These are phyloP conservation scores for Cephus spinipes DNA, from an alignment of 2,888 invertebrate species.

Conservation along the genomic window DNA sequence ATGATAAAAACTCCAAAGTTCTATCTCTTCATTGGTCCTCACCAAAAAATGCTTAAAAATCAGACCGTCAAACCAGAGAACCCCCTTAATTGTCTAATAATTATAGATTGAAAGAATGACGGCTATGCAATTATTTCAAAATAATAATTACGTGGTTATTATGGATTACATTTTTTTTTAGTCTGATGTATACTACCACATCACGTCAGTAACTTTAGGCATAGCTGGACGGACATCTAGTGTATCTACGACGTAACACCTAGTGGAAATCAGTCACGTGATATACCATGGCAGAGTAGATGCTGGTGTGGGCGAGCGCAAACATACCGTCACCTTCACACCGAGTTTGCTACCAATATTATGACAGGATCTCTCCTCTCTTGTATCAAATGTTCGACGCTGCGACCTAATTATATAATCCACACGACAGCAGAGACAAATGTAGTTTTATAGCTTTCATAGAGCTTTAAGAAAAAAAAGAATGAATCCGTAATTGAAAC, in stretches of 20 bases:
- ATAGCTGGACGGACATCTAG: background rate
- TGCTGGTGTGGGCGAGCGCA: background rate
- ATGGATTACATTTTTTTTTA: background rate
- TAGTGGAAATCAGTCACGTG: background rate
- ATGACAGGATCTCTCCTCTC: constrained; percentile 22
- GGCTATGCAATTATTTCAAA: background rate
- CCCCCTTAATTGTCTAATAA: background rate
- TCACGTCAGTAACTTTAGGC: background rate
- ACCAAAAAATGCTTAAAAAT: too few relatives aligned
- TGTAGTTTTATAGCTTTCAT: background rate
- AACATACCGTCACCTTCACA: constrained; percentile 10
- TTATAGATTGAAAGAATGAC: too few relatives aligned
- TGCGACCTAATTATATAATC: constrained; percentile 28
- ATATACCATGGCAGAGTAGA: background rate
- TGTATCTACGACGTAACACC: background rate
- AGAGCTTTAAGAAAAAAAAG: background rate
- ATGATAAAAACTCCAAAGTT: too few relatives aligned
- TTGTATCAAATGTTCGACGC: constrained; percentile 22
- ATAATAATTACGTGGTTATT: background rate
- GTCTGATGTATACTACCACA: background rate
- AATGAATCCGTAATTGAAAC: background rate
- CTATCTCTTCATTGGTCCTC: too few relatives aligned
- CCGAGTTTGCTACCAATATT: constrained; percentile 25
- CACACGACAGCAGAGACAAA: background rate
- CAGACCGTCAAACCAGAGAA: too few relatives aligned